Conservation (phyloP, 2,888 invertebrate species). For the Tolmerus cingulatus region DNA sequence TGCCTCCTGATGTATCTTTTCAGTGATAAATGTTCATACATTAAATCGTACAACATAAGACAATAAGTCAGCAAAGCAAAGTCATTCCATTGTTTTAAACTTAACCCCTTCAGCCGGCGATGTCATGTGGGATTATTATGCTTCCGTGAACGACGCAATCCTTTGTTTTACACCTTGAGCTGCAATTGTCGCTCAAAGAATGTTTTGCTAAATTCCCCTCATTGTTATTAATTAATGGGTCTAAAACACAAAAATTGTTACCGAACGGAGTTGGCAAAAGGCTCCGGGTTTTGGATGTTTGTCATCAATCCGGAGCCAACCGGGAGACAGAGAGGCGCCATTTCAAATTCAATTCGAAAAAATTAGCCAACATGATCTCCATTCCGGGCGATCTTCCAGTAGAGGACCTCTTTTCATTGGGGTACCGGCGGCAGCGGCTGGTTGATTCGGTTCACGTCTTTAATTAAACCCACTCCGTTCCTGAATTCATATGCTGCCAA, state of each 20-base stretch:
- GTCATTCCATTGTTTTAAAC: neutral
- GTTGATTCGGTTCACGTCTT: neutral
- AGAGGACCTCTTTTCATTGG: neutral
- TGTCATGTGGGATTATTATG: neutral
- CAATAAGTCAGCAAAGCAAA: neutral
- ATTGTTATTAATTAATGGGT: neutral
- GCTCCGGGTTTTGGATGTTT: neutral
- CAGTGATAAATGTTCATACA: too few relatives aligned
- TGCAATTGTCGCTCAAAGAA: neutral
- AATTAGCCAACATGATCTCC: neutral
- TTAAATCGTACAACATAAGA: neutral
- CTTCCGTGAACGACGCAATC: neutral
- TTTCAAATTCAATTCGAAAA: neutral
- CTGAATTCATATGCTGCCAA: neutral
- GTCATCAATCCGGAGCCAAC: neutral
- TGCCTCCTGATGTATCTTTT: too few relatives aligned
- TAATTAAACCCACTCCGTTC: conserved; percentile 25
- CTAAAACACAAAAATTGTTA: neutral
- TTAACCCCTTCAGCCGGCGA: neutral
- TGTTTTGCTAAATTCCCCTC: neutral
- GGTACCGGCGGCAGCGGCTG: neutral
- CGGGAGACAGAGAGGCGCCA: neutral
- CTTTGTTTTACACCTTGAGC: neutral
- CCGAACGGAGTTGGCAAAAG: neutral
- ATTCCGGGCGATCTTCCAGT: neutral